A percentile compares a stretch with the other conserved stretches of the same genome.
These are phyloP conservation scores for Epizoanthus ramosus DNA, from an alignment of 92 coral and sea anemone genomes.

Conservation along the genomic window DNA sequence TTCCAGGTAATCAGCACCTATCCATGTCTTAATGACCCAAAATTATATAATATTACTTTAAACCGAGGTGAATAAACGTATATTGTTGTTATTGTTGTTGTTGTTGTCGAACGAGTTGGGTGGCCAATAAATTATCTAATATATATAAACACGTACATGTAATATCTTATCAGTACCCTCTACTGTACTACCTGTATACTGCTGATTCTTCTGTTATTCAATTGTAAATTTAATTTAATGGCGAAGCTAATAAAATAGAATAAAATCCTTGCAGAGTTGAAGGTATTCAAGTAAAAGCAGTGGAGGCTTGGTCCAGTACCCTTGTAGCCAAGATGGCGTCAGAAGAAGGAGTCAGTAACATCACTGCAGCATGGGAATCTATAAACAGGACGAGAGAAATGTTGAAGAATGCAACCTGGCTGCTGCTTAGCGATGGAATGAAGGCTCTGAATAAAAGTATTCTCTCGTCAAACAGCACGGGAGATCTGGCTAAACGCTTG, in stretches of 20 bases:
- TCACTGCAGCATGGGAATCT: slow-evolving; percentile 73
- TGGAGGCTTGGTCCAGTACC: slow-evolving; percentile 60
- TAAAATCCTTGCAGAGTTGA: slow-evolving; percentile 39
- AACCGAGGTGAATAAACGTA: too few species aligned
- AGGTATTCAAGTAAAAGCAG: slow-evolving; percentile 38
- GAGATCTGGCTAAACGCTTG: slow-evolving; percentile 69
- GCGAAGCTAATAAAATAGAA: too few species aligned
- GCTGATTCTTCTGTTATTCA: too few species aligned
- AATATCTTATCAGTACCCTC: background rate
- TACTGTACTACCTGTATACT: too few species aligned
- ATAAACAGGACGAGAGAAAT: slow-evolving; percentile 73
- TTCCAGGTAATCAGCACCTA: too few species aligned
- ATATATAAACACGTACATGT: background rate
- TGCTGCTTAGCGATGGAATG: slow-evolving; percentile 52
- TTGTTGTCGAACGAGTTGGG: too few species aligned
- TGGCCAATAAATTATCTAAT: too few species aligned
- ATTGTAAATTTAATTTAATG: too few species aligned
- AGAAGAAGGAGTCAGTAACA: slow-evolving; percentile 57
- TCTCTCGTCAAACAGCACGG: slow-evolving; percentile 68
- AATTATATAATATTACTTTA: too few species aligned
- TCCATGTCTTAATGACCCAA: too few species aligned
- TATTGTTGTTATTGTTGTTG: too few species aligned
- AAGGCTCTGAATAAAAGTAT: slow-evolving; percentile 69
- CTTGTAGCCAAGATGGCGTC: slow-evolving; percentile 51
- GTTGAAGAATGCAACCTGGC: slow-evolving; percentile 61